Percentiles rank a stretch among this genome's conserved stretches.
phyloP scores from a whole-genome alignment of 2,888 invertebrate genomes.

The Ochropacha duplaris region DNA sequence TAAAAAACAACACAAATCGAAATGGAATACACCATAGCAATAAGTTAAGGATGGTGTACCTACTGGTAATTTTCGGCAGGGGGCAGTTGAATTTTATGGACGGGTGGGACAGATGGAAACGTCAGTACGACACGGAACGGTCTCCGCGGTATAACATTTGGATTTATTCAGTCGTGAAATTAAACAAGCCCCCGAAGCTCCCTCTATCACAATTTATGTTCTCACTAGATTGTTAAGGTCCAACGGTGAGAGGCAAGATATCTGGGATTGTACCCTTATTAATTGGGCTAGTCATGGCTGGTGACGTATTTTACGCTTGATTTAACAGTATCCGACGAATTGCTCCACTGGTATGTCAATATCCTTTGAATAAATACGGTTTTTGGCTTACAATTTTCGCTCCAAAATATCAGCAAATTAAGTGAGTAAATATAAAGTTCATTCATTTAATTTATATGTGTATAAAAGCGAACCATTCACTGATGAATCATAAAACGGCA shows the following conservation, averaged over 20 bases:
- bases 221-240: slow-evolving; percentile 75
- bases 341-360: not conserved
- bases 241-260: slow-evolving; percentile 44
- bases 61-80: slow-evolving; percentile 35
- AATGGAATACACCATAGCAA: slow-evolving; percentile 11
- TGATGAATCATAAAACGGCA: too few relatives aligned
- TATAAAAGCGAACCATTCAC: too few relatives aligned
- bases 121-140: slow-evolving; percentile 44
- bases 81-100: slow-evolving; percentile 62
- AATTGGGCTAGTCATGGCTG: slow-evolving; percentile 59
- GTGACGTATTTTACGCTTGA: slow-evolving; percentile 52
- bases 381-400: too few relatives aligned
- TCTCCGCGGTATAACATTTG: slow-evolving; percentile 72
- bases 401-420: too few relatives aligned
- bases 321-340: slow-evolving; percentile 21
- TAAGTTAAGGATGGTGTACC: slow-evolving; percentile 1
- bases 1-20: not conserved
- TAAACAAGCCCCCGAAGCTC: slow-evolving; percentile 73
- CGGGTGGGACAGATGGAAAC: slow-evolving; percentile 53
- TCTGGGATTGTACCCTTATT: slow-evolving; percentile 66
- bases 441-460: too few relatives aligned
- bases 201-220: slow-evolving; percentile 79
- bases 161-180: slow-evolving; percentile 82
- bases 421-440: too few relatives aligned
- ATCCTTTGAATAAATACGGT: not conserved